A percentile compares a stretch with the other conserved stretches of the same genome.
Conservation (phyloP, 2,888 invertebrate genomes). For the Polydrusus tereticollis region DNA sequence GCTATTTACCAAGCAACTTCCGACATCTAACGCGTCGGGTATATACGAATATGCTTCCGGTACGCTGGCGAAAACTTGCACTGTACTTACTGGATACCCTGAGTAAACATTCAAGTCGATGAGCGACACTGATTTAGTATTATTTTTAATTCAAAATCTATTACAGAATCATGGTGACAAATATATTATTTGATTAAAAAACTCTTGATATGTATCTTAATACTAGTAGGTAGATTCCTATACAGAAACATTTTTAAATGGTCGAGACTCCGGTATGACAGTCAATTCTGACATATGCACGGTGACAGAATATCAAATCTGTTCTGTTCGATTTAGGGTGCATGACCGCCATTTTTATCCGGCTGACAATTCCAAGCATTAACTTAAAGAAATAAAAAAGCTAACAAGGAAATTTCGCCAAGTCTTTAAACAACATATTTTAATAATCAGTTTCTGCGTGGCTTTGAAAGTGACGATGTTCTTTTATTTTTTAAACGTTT, state of each 20-base stretch:
- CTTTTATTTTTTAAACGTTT: slow-evolving; percentile 21
- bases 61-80: too few relatives aligned
- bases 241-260: slow-evolving; percentile 13
- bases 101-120: too few relatives aligned
- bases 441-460: slow-evolving; percentile 26
- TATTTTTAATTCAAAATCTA: too few relatives aligned
- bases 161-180: too few relatives aligned
- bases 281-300: slow-evolving; percentile 24
- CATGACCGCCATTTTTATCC: slow-evolving; percentile 53
- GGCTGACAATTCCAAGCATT: slow-evolving; percentile 51
- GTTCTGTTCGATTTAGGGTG: slow-evolving; percentile 50
- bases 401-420: slow-evolving; percentile 27
- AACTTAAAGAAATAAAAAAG: slow-evolving; percentile 29
- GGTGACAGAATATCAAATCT: slow-evolving; percentile 30
- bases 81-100: too few relatives aligned
- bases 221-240: not conserved
- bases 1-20: too few relatives aligned
- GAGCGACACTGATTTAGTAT: too few relatives aligned
- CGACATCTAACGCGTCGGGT: too few relatives aligned
- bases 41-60: too few relatives aligned
- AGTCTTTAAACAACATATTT: slow-evolving; percentile 30
- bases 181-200: too few relatives aligned
- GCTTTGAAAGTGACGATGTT: slow-evolving; percentile 29
- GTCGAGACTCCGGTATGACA: slow-evolving; percentile 2
- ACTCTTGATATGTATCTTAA: too few relatives aligned